These are phyloP conservation scores for Felis catus DNA, from an alignment of 2,113 vertebrate genomes.

Conservation along the genomic window F.catus_Fca126_mat1.0 CM031420.1:136951501-136952000, in stretches of 20 bases:
- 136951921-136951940: neutral
- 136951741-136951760: neutral
- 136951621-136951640: slow-evolving; percentile 19
- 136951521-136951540: neutral
- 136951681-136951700: neutral
- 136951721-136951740: neutral
- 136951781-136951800: neutral
- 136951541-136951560: neutral
- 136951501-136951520: neutral
- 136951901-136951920: neutral
- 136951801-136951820: neutral
- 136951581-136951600: slow-evolving; percentile 30
- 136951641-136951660: slow-evolving; percentile 47
- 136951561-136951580: neutral
- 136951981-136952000: neutral
- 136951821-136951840: neutral
- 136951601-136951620: neutral
- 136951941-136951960: neutral
- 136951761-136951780: neutral
- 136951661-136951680: neutral
- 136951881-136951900: neutral
- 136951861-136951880: neutral
- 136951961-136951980: neutral
- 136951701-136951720: neutral
- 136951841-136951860: neutral